Conservation (phyloP, 2,888 invertebrate species). For the Drosophila longiperda region DNA sequence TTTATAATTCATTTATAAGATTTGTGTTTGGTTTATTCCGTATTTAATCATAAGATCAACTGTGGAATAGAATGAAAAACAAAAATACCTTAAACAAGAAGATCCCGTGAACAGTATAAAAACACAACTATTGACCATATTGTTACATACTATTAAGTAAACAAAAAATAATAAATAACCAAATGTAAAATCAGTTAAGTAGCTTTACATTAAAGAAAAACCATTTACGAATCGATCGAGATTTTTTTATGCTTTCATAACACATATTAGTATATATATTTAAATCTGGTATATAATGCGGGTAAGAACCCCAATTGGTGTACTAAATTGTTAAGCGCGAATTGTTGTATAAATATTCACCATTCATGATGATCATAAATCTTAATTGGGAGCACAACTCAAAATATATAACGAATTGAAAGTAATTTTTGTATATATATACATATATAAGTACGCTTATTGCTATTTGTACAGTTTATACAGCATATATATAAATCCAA, state of each 20-base stretch:
- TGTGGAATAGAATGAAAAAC: slow-evolving; percentile 33
- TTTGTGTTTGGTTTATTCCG: slow-evolving; percentile 14
- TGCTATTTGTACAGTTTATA: slow-evolving; percentile 39
- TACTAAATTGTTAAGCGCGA: slow-evolving; percentile 7
- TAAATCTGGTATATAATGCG: slow-evolving; percentile 8
- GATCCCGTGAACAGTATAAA: slow-evolving; percentile 7
- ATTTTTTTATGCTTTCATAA: slow-evolving; percentile 8
- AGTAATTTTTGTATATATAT: slow-evolving; percentile 28
- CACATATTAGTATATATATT: slow-evolving; percentile 4
- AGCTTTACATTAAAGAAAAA: slow-evolving; percentile 2
- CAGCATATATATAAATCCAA: slow-evolving; percentile 38
- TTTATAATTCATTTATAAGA: slow-evolving; percentile 18
- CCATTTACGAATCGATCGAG: slow-evolving; percentile 21
- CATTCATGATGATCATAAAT: slow-evolving; percentile 3
- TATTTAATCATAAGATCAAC: slow-evolving; percentile 37
- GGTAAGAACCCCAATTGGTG: neutral
- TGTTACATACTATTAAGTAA: slow-evolving; percentile 45
- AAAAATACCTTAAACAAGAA: slow-evolving; percentile 1
- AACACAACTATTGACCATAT: slow-evolving; percentile 34
- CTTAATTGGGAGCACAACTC: slow-evolving; percentile 28
- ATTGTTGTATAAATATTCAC: slow-evolving; percentile 18
- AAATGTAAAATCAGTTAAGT: slow-evolving; percentile 12
- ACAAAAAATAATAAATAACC: slow-evolving; percentile 12
- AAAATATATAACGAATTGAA: slow-evolving; percentile 15
- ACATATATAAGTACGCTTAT: slow-evolving; percentile 10